Evolutionary conservation across 2,797 vertebrate species (phyloP).

Genomic region (Coccyzus lansbergi): DNA sequence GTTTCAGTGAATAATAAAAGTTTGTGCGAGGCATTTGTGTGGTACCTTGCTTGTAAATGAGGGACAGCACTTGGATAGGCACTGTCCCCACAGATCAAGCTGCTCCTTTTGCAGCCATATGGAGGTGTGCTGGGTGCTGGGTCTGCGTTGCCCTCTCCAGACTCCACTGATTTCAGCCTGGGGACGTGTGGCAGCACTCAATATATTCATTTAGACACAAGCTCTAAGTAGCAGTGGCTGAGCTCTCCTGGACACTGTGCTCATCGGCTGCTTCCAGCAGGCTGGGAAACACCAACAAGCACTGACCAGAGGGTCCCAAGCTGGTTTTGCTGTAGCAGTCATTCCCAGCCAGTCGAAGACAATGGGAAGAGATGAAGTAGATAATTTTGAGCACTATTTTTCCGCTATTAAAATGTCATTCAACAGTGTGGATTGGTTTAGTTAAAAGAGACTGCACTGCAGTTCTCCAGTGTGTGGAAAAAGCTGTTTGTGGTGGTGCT

Average conservation of each 20-base stretch:
- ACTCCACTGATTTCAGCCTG: background rate
- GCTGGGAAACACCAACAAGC: constrained; percentile 41
- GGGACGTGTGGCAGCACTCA: fast-evolving
- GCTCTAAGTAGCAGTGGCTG: background rate
- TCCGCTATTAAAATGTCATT: constrained; percentile 48
- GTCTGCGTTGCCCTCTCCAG: fast-evolving
- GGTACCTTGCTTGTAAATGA: fast-evolving
- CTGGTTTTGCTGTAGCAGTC: constrained; percentile 44
- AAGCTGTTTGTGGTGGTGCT: background rate
- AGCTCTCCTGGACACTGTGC: no score
- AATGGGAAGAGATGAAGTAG: constrained; percentile 50
- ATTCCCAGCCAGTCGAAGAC: constrained; percentile 45
- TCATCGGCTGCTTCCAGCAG: background rate
- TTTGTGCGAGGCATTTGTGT: background rate
- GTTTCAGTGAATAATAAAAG: constrained; percentile 35
- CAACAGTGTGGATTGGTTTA: constrained; percentile 8
- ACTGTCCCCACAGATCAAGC: fast-evolving
- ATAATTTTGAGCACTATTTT: constrained; percentile 55
- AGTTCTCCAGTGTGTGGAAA: background rate
- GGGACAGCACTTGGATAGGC: background rate
- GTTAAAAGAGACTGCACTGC: background rate
- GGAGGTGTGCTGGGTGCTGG: background rate
- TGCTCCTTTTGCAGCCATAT: fast-evolving
- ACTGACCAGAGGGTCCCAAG: background rate
- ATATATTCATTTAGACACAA: fast-evolving